These are phyloP conservation scores for Chiloscyllium punctatum DNA, from an alignment of 2,797 vertebrate species.

Conservation along the genomic window DNA sequence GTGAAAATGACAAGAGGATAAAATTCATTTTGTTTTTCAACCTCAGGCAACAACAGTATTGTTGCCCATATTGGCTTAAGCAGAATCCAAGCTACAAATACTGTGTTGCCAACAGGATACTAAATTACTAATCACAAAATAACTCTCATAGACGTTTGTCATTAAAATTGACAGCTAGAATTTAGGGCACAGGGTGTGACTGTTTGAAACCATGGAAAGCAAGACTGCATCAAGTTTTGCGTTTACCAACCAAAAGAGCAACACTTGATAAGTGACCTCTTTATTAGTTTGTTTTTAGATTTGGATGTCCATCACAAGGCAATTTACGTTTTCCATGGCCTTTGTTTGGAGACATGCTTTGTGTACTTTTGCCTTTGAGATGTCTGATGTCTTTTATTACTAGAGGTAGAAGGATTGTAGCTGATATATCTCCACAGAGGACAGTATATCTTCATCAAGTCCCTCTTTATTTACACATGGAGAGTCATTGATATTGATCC, in stretches of 20 bases:
- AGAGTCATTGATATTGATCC: too few species aligned
- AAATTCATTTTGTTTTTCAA: constrained; percentile 20
- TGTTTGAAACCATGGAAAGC: neutral
- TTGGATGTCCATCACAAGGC: neutral
- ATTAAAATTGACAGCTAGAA: constrained; percentile 29
- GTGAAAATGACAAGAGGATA: constrained; percentile 10
- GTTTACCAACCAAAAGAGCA: neutral
- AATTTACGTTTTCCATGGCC: neutral
- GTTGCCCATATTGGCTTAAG: constrained; percentile 14
- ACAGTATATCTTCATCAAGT: too few species aligned
- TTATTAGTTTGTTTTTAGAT: neutral
- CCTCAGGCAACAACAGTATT: neutral
- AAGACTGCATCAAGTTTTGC: neutral
- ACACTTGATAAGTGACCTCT: neutral
- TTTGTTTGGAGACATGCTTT: too few species aligned
- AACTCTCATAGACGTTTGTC: neutral
- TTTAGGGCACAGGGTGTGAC: constrained; percentile 36
- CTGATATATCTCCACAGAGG: too few species aligned
- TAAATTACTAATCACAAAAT: constrained; percentile 32
- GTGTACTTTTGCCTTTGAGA: too few species aligned
- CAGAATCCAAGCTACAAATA: constrained; percentile 8
- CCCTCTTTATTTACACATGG: too few species aligned
- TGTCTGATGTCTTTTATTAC: too few species aligned
- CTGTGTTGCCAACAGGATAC: constrained; percentile 30
- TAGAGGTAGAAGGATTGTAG: too few species aligned